Evolutionary conservation across 2,797 vertebrate species (phyloP).

Genomic region (Catharus ustulatus): DNA sequence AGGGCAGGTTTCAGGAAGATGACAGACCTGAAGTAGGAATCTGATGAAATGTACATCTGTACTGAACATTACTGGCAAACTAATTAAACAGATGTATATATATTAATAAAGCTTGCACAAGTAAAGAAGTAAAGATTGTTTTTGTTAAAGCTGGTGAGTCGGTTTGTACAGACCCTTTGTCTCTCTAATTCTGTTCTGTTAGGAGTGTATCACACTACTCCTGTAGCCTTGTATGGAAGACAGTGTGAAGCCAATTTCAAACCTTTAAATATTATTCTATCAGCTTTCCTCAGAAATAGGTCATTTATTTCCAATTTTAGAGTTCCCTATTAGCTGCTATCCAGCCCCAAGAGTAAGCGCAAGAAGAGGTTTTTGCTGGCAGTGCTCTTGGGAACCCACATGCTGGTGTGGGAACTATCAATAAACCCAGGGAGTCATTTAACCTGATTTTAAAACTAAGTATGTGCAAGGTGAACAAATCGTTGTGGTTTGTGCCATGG

Average conservation of each 20-base stretch:
- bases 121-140: not conserved
- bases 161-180: not conserved
- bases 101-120: not conserved
- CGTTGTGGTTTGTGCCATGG: not conserved
- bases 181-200: not conserved
- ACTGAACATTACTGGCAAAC: not conserved
- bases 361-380: not conserved
- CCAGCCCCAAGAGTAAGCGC: not conserved
- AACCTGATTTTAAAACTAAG: constrained; percentile 30
- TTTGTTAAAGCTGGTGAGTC: not conserved
- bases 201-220: not conserved
- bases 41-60: not conserved
- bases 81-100: not conserved
- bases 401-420: not conserved
- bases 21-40: not conserved
- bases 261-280: not conserved
- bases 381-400: not conserved
- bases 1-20: not conserved
- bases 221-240: not conserved
- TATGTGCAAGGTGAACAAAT: not conserved
- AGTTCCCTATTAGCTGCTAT: constrained; percentile 8
- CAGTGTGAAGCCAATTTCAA: not conserved
- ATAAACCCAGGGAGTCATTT: not conserved
- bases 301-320: constrained; percentile 58
- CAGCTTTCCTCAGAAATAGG: constrained; percentile 20